These are phyloP conservation scores for Heterodera carotae DNA, from an alignment of 1,140 invertebrate species.

Conservation along the genomic window DNA sequence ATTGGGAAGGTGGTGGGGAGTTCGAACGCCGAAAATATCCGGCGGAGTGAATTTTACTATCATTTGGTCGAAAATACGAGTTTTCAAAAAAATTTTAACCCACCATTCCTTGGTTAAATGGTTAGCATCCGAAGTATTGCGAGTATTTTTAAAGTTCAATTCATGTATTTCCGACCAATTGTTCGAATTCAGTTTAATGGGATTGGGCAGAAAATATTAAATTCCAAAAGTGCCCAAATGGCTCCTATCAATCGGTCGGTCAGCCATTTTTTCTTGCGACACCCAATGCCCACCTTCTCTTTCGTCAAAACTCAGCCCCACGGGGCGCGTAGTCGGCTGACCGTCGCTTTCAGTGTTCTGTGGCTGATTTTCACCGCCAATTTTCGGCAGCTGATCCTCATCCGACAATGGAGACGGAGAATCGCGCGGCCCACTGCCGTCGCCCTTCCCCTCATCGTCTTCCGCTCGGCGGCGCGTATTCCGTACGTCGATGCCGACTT, in stretches of 20 bases:
- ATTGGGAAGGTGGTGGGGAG: too few relatives aligned
- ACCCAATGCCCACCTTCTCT: conserved; percentile 32
- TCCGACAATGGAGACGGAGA: background rate
- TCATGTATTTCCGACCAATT: too few relatives aligned
- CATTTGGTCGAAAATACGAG: conserved; percentile 4
- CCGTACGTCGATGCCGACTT: background rate
- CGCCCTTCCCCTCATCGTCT: background rate
- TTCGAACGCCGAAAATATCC: too few relatives aligned
- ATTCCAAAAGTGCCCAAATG: background rate
- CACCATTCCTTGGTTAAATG: too few relatives aligned
- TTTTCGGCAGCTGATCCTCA: background rate
- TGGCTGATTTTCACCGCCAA: background rate
- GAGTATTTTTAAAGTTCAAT: too few relatives aligned
- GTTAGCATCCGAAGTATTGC: too few relatives aligned
- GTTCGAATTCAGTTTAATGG: too few relatives aligned
- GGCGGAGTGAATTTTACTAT: background rate
- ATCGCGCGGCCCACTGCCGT: background rate
- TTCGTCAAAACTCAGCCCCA: conserved; percentile 31
- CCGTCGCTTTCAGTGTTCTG: background rate
- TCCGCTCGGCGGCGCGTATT: conserved; percentile 27
- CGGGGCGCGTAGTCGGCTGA: background rate
- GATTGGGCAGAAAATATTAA: background rate
- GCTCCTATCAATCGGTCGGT: too few relatives aligned
- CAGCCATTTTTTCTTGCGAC: too few relatives aligned
- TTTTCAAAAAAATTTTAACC: background rate